phyloP scores from a whole-genome alignment of 2,888 invertebrate genomes.

The Erynnis tages region DNA sequence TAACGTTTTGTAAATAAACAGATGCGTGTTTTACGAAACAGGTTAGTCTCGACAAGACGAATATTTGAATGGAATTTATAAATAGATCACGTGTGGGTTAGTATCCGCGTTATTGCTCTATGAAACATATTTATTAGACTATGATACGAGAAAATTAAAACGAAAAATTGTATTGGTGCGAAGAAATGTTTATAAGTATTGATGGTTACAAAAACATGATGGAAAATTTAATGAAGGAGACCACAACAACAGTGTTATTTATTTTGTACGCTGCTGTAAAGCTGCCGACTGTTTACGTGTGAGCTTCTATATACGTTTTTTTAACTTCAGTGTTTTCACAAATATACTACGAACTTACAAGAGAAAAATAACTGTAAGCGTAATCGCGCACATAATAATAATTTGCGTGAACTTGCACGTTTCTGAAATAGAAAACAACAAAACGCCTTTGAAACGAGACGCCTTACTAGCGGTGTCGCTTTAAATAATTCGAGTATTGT shows the following conservation, averaged over 20 bases:
- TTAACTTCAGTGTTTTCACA: too few relatives aligned
- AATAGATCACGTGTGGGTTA: conserved; percentile 39
- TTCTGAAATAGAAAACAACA: conserved; percentile 22
- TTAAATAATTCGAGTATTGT: conserved; percentile 13
- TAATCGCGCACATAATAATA: not conserved
- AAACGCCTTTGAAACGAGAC: conserved; percentile 17
- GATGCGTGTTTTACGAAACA: conserved; percentile 22
- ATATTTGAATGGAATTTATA: conserved; percentile 43
- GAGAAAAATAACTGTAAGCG: not conserved
- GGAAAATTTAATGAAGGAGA: not conserved
- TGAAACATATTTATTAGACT: conserved; percentile 15
- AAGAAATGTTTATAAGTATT: conserved; percentile 1
- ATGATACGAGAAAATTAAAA: not conserved
- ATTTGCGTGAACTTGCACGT: conserved; percentile 7
- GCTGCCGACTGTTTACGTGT: not conserved
- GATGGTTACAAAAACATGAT: conserved; percentile 1
- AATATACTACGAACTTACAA: not conserved
- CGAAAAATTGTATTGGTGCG: conserved; percentile 4
- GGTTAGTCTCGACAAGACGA: conserved; percentile 22
- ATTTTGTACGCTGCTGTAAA: not conserved
- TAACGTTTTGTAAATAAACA: conserved; percentile 20
- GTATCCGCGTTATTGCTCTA: conserved; percentile 31
- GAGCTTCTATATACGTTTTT: too few relatives aligned
- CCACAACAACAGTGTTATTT: not conserved
- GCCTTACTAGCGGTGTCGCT: conserved; percentile 1